These are phyloP conservation scores for Ctenoplectra terminalis DNA, from an alignment of 1,140 invertebrate species.

Conservation along the genomic window DNA sequence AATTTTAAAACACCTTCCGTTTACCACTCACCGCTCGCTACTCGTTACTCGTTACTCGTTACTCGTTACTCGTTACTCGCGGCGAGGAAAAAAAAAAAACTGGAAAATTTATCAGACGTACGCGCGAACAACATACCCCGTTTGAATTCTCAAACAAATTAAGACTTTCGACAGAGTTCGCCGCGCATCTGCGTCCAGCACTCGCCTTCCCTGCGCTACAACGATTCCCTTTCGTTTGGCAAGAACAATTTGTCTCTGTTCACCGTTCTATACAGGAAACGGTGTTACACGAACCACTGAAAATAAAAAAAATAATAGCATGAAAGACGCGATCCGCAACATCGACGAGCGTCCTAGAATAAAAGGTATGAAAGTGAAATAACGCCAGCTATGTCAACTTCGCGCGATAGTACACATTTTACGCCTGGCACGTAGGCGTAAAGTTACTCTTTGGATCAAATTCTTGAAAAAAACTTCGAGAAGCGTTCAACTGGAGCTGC, in stretches of 20 bases:
- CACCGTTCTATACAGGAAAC: neutral
- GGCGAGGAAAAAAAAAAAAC: neutral
- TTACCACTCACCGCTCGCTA: neutral
- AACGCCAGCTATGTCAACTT: too few species aligned
- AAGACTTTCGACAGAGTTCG: constrained; percentile 10
- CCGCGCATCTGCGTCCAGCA: constrained; percentile 17
- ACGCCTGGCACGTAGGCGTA: too few species aligned
- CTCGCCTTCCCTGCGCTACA: neutral
- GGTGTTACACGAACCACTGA: neutral
- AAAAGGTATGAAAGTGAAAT: neutral
- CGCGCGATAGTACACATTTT: too few species aligned
- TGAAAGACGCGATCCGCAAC: neutral
- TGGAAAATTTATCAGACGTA: neutral
- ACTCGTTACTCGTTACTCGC: neutral
- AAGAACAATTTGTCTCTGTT: neutral
- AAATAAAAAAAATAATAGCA: neutral
- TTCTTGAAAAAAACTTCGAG: neutral
- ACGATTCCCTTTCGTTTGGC: neutral
- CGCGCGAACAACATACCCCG: neutral
- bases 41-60: neutral
- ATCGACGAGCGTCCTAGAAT: neutral
- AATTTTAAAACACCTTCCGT: constrained; percentile 35
- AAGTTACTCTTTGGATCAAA: neutral
- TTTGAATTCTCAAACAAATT: constrained; percentile 18
- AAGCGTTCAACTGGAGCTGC: neutral